phyloP scores from a whole-genome alignment of 2,113 vertebrate genomes.

The Grammomys dolichurus region DNA sequence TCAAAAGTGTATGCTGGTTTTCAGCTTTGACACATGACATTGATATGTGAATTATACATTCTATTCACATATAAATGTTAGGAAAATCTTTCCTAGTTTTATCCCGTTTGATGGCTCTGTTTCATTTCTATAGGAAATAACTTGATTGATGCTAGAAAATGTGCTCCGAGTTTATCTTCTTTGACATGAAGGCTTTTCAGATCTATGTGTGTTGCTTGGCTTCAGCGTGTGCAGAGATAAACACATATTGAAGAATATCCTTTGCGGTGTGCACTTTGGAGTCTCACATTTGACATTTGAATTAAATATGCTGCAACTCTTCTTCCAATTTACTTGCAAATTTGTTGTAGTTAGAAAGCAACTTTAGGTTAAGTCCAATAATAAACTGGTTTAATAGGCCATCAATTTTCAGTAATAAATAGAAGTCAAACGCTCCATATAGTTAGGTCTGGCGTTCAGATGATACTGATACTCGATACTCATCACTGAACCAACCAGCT shows the following conservation, averaged over 20 bases:
- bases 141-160: conserved; percentile 33
- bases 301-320: conserved; percentile 40
- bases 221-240: neutral
- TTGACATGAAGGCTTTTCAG: neutral
- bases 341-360: conserved; percentile 38
- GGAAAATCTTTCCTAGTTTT: neutral
- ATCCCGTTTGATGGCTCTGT: conserved; percentile 4
- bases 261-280: neutral
- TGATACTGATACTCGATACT: neutral
- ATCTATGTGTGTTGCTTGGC: neutral
- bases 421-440: neutral
- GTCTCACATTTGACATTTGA: conserved; percentile 41
- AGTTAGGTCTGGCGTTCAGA: neutral
- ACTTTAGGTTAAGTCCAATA: neutral
- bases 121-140: conserved; percentile 52
- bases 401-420: conserved; percentile 38
- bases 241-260: neutral
- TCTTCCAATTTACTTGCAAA: conserved; percentile 6
- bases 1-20: conserved; percentile 4
- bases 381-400: conserved; percentile 15
- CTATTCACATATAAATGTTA: conserved; percentile 31
- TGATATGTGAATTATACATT: conserved; percentile 20
- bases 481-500: neutral
- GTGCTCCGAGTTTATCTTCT: neutral
- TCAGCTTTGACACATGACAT: conserved; percentile 36